Conservation (phyloP, 2,113 vertebrate genomes). For the Elephantulus edwardii region DNA sequence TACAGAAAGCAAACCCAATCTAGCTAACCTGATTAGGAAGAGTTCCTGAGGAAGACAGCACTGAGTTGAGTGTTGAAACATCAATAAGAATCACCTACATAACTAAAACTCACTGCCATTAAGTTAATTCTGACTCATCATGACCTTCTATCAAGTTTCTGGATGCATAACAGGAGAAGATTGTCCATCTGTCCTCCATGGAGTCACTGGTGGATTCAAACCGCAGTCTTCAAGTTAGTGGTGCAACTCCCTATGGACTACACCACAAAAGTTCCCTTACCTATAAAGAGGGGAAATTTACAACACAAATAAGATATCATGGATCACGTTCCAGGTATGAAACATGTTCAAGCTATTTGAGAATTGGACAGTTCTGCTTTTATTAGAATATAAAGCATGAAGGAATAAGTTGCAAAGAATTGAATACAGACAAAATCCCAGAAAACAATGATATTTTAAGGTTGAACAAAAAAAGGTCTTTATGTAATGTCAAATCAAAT, state of each 20-base stretch:
- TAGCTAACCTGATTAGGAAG: background rate
- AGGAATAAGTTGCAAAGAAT: background rate
- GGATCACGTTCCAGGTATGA: background rate
- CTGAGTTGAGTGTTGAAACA: slow-evolving; percentile 3
- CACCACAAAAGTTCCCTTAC: too few relatives aligned
- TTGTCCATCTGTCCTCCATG: too few relatives aligned
- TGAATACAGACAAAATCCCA: background rate
- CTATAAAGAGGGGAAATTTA: background rate
- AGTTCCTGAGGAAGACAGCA: background rate
- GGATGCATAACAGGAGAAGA: too few relatives aligned
- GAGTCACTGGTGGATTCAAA: too few relatives aligned
- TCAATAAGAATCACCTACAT: background rate
- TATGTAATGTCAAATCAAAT: background rate
- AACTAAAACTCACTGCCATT: too few relatives aligned
- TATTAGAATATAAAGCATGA: slow-evolving; percentile 23
- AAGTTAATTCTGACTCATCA: too few relatives aligned
- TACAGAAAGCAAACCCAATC: background rate
- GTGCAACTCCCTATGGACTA: too few relatives aligned
- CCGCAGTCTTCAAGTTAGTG: too few relatives aligned
- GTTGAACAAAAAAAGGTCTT: background rate
- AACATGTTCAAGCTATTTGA: background rate
- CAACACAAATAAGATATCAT: background rate
- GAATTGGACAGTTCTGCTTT: background rate
- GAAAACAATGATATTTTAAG: background rate
- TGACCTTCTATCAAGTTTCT: too few relatives aligned